These are phyloP conservation scores for Muntiacus reevesi DNA, from an alignment of 2,113 vertebrate species.

Conservation along the genomic window DNA sequence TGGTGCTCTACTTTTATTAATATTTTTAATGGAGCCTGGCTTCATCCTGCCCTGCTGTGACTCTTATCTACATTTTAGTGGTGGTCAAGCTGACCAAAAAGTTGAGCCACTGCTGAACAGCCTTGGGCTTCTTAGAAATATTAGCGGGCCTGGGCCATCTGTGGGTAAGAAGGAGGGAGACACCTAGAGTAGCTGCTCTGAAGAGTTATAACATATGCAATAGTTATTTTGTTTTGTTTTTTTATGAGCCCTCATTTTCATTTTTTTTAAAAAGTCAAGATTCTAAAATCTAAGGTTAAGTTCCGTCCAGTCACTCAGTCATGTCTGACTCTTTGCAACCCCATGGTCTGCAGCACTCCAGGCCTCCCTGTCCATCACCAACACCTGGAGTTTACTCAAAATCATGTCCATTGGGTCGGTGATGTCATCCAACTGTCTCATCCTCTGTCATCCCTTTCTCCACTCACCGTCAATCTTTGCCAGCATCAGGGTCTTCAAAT, in stretches of 20 bases:
- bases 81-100: not conserved
- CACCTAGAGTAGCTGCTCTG: not conserved
- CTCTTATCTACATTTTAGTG: not conserved
- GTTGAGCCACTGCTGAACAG: not conserved
- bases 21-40: slow-evolving; percentile 23
- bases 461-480: not conserved
- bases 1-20: slow-evolving; percentile 58
- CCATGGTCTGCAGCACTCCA: not conserved
- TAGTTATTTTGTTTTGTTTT: not conserved
- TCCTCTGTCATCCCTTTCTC: not conserved
- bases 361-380: not conserved
- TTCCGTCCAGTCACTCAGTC: not conserved
- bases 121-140: not conserved
- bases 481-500: not conserved
- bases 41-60: not conserved
- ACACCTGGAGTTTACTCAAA: not conserved
- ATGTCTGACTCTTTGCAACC: rapidly evolving
- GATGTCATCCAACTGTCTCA: not conserved
- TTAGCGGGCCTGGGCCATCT: not conserved
- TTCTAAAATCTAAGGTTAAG: not conserved
- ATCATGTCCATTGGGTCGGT: not conserved
- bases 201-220: not conserved
- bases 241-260: not conserved
- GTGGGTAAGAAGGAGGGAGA: not conserved
- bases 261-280: not conserved